These are phyloP conservation scores for Tetramorium simillimum DNA, from an alignment of 1,140 invertebrate species.

Conservation along the genomic window DNA sequence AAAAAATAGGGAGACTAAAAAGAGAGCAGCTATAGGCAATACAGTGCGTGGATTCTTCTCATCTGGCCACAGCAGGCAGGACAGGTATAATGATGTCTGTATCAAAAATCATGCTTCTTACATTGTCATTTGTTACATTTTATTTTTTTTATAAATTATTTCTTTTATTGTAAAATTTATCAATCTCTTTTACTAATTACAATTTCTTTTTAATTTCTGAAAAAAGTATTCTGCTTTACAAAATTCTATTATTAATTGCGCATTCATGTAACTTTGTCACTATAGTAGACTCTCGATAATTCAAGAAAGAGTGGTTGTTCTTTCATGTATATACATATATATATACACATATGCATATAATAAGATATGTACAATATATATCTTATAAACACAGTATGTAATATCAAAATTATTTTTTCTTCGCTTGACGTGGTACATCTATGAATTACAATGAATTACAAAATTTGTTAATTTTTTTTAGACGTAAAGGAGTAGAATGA, in stretches of 20 bases:
- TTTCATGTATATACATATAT: background rate
- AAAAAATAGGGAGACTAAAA: slow-evolving; percentile 82
- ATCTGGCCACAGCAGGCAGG: slow-evolving; percentile 85
- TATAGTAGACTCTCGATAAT: slow-evolving; percentile 11
- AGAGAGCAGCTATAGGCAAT: slow-evolving; percentile 85
- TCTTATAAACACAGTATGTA: background rate
- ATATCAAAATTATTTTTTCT: background rate
- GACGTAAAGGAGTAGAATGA: background rate
- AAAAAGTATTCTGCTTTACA: slow-evolving; percentile 19
- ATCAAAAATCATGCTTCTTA: slow-evolving; percentile 86
- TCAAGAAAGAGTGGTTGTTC: background rate
- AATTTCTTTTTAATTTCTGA: background rate
- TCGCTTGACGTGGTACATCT: background rate
- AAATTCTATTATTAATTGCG: slow-evolving; percentile 36
- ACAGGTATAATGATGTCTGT: slow-evolving; percentile 86
- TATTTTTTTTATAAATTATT: slow-evolving; percentile 70
- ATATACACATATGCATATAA: no score
- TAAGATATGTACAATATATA: no score
- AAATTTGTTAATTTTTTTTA: background rate
- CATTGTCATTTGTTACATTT: slow-evolving; percentile 79
- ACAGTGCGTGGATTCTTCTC: slow-evolving; percentile 84
- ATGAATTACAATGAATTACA: background rate
- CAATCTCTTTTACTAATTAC: slow-evolving; percentile 42
- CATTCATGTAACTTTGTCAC: slow-evolving; percentile 27
- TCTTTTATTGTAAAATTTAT: slow-evolving; percentile 49